phyloP scores from a whole-genome alignment of 2,888 invertebrate genomes.

The Trichogramma dendrolimi region DNA sequence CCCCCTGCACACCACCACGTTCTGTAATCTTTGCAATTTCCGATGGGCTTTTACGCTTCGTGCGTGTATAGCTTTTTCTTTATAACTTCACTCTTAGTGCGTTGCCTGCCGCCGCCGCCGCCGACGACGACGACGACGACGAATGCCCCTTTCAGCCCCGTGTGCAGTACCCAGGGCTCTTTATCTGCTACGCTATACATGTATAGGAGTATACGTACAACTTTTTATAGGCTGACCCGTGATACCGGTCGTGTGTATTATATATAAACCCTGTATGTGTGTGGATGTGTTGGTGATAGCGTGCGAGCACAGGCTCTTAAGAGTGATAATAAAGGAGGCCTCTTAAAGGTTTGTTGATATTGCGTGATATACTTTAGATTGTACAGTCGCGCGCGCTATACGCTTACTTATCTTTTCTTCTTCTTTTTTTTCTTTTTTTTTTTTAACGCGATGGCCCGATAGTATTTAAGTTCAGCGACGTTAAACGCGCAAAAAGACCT shows the following conservation, averaged over 20 bases:
- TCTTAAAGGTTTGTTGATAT: conserved; percentile 18
- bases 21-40: conserved; percentile 5
- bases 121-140: too few species aligned
- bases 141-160: too few species aligned
- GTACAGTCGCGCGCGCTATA: too few species aligned
- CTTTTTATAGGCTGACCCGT: conserved; percentile 1
- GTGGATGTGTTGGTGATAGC: background rate
- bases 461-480: background rate
- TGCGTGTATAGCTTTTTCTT: too few species aligned
- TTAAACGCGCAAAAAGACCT: conserved; percentile 10
- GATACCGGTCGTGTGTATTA: too few species aligned
- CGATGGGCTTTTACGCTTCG: conserved; percentile 10
- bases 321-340: conserved; percentile 18
- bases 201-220: too few species aligned
- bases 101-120: too few species aligned
- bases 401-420: background rate
- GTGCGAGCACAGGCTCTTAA: background rate
- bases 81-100: too few species aligned
- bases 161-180: too few species aligned
- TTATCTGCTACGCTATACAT: too few species aligned
- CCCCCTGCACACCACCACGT: too few species aligned
- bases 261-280: too few species aligned
- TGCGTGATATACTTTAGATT: conserved; percentile 16
- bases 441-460: background rate
- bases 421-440: background rate